Evolutionary conservation across 2,797 vertebrate genomes (phyloP), one percentile per base, ranked within the genome.

Genomic region (Capromys pilorides): DNA sequence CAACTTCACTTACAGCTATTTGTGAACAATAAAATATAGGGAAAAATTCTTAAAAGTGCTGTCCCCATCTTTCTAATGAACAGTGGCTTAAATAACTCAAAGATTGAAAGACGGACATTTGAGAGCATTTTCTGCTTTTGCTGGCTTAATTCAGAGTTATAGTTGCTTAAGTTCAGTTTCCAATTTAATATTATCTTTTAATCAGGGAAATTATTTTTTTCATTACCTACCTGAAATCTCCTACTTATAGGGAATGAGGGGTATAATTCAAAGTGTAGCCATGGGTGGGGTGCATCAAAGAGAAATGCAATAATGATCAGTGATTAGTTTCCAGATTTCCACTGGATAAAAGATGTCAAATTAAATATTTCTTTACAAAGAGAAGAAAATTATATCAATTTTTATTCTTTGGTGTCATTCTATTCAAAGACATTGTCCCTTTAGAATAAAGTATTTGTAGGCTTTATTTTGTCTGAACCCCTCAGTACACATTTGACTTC

Each of bases 261-360:
- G 36, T 95, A 5, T 78, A 95, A 93, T 94, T 93, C 75, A 92
- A 91, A 96, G 36, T 45, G 14, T 86, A 93, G 86, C 64, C 21
- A 12, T 89, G 84, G 86, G 84, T 95, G 62, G 49, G 78, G 87
- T 66, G 16, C 28, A 89, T 91, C 84, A 95, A 94, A 97, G 57
- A 54, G 80, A 94, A 62, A 96, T 82, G 14, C 67, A 84, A 61
- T 96, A 87, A 94, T 85, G 49, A 95, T 86, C 82, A 33, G 88
- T 21, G 84, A 96, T 97, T 97, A 82, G 73, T 7, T 54, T 83
- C 3, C 88, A 97, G 51, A 67, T 97, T 96, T 97, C 80, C 75
- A 83, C 54, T 94, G 86, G 94, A 93, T 96, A 94, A 94, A 96
- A 96, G 88, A 86, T 96, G 51, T 95, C 82, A 94, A 93, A 96